Percentiles rank a stretch among this genome's conserved stretches.
These are phyloP conservation scores for Percopsis omiscomaycus DNA, from an alignment of 2,797 vertebrate genomes.

Conservation along the genomic window DNA sequence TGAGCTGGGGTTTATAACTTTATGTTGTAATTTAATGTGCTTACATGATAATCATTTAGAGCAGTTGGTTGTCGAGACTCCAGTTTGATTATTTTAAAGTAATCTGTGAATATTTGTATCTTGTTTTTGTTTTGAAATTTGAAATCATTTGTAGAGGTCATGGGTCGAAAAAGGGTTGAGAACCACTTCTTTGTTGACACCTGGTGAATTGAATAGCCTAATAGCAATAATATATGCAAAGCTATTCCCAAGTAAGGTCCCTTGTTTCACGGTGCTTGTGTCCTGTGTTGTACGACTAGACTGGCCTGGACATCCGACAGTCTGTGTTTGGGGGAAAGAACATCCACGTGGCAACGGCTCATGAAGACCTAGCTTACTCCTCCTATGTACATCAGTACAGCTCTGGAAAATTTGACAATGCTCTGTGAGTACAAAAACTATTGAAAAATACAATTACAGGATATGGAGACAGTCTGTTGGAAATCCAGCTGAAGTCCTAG, in stretches of 20 bases:
- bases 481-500: too few species aligned
- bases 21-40: not conserved
- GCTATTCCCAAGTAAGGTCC: not conserved
- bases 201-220: not conserved
- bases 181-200: too few species aligned
- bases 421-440: slow-evolving; percentile 86
- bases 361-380: slow-evolving; percentile 97
- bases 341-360: slow-evolving; percentile 97
- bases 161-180: too few species aligned
- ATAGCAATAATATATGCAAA: not conserved
- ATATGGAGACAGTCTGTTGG: too few species aligned
- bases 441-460: not conserved
- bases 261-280: not conserved
- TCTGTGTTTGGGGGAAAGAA: slow-evolving; percentile 99
- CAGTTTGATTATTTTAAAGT: too few species aligned
- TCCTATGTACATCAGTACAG: slow-evolving; percentile 99
- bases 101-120: not conserved
- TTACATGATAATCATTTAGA: not conserved
- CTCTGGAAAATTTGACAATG: slow-evolving; percentile 98
- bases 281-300: slow-evolving; percentile 73
- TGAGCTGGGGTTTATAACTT: too few species aligned
- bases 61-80: too few species aligned
- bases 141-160: too few species aligned
- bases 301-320: slow-evolving; percentile 96
- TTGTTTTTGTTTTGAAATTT: too few species aligned